phyloP scores from a whole-genome alignment of 1,140 invertebrate genomes.

The Drosophila novamexicana region DNA sequence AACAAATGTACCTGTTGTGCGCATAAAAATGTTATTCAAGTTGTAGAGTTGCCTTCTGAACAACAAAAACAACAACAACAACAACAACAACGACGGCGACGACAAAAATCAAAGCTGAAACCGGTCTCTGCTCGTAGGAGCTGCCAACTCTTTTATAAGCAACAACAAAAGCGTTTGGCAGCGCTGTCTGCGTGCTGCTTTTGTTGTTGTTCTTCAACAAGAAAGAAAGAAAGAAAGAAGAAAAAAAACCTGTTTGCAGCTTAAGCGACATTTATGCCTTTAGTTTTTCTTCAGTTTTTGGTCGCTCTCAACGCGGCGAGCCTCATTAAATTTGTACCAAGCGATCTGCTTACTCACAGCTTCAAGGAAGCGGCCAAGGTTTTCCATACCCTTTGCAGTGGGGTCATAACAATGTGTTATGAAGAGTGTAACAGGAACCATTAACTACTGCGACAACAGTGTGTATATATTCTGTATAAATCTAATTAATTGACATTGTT shows the following conservation, averaged over 20 bases:
- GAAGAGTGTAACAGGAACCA: not conserved
- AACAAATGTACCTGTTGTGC: slow-evolving; percentile 59
- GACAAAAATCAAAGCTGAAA: slow-evolving; percentile 24
- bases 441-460: too few relatives aligned
- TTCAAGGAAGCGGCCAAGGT: slow-evolving; percentile 17
- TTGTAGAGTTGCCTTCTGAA: slow-evolving; percentile 40
- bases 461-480: too few relatives aligned
- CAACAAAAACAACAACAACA: slow-evolving; percentile 3
- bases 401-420: not conserved
- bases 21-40: slow-evolving; percentile 53
- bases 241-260: slow-evolving; percentile 43
- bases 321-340: slow-evolving; percentile 50
- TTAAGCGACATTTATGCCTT: slow-evolving; percentile 54
- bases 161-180: slow-evolving; percentile 15
- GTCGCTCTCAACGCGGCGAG: slow-evolving; percentile 4
- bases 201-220: slow-evolving; percentile 16
- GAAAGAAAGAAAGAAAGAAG: too few relatives aligned
- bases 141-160: slow-evolving; percentile 48
- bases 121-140: slow-evolving; percentile 54
- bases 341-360: slow-evolving; percentile 28
- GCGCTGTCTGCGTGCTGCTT: slow-evolving; percentile 24
- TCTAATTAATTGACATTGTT: too few relatives aligned
- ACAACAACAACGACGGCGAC: not conserved
- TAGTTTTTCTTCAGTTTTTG: slow-evolving; percentile 18
- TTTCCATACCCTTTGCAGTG: not conserved